Evolutionary conservation across 2,888 invertebrate genomes (phyloP), one percentile per base, ranked within the genome.

Genomic region (Bombylius discolor): DNA sequence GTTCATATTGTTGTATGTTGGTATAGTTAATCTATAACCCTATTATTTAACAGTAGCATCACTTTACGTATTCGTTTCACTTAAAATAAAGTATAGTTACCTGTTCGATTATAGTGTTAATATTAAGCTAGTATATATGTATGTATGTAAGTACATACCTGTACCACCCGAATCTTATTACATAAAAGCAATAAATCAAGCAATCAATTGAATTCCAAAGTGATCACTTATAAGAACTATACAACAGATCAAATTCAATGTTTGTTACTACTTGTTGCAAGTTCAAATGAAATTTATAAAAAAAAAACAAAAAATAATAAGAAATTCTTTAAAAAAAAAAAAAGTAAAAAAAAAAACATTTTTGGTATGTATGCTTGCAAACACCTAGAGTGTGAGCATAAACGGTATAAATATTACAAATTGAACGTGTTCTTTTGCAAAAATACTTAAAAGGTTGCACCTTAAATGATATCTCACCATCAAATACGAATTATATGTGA

Each of bases 151-250:
- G 23, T 23, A 3, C 3, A 23, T 23, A 2, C 23, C 23, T 23
- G 23, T 23, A 23, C 23, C 23, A 23, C 23, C 23, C 23, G 23
- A 23, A 23, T 23, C 23, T 23, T 23, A 23, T 23, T 23, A 23
- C 23, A 11, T 11, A 42, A 42, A 42, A 42, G 69, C 69, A 68
- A 70, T 70, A 70, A 70, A 70, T 70, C 70, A 70, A 70, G 67
- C 69, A 68, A 70, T 70, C 70, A 70, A 70, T 70, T 70, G 68
- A 69, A 68, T 68, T 70, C 69, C 70, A 65, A 64, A 66, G 65
- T 63, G 67, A 68, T 69, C 69, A 70, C 68, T 55, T 59, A 49
- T 55, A 53, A 36, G 4, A 36, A 36, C 36, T 36, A 23, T 23
- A 23, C 23, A 57, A 56, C 52, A 46, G 52, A 54, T 54, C 54